Base-by-base conservation (phyloP, 2,797 vertebrate species). In the Enteromius argenteus region DNA sequence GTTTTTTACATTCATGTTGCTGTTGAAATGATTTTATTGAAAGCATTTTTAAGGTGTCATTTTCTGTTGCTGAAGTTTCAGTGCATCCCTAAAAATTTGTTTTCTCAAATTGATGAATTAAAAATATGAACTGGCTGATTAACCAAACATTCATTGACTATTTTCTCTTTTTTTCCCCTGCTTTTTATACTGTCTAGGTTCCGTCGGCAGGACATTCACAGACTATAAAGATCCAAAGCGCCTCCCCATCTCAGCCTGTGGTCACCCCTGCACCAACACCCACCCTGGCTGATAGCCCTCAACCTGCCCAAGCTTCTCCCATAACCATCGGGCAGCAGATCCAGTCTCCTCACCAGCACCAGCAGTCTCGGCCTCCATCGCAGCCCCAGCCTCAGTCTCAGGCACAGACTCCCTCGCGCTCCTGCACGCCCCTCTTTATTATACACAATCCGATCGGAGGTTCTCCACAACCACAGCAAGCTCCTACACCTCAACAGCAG, bases 361-460 rank as follows among this genome's bases (percentile, higher is more conserved):
- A 94, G 81, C 94, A 93, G 85, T 91, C 94, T 0, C 92, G 92
- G 39, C 93, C 95, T 71, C 94, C 94, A 1, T 94, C 96, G 19
- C 96, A 95, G 35, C 95, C 95, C 30, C 95, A 96, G 2, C 91
- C 95, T 0, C 92, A 94, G 62, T 92, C 95, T 0, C 93, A 95
- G 78, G 92, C 95, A 4, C 94, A 94, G 49, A 95, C 95, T 0
- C 96, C 97, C 39, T 95, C 95, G 19, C 96, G 95, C 66, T 95
- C 96, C 2, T 96, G 95, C 91, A 97, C 96, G 0, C 96, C 93
- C 2, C 93, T 98, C 42, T 97, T 96, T 35, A 96, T 97, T 66
- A 95, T 97, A 87, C 97, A 96, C 74, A 97, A 97, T 89, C 97
- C 96, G 72, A 93, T 96, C 3, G 87, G 94, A 0, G 93, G 95